These are phyloP conservation scores for Amazona vittata DNA, from an alignment of 2,113 vertebrate genomes.

Conservation along the genomic window DNA sequence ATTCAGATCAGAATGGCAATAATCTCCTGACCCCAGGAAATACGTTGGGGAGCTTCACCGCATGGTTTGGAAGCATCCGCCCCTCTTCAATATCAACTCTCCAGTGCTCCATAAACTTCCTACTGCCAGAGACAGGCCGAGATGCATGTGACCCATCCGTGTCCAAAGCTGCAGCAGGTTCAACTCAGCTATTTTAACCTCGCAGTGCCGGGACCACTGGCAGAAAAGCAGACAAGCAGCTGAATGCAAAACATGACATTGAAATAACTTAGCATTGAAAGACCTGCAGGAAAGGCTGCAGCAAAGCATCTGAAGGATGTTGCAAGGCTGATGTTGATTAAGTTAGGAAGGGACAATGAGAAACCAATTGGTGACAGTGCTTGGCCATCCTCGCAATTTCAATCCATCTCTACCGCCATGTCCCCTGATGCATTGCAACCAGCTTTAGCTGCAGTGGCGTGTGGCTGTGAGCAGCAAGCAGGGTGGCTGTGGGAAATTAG, in stretches of 20 bases:
- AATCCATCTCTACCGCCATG: fast-evolving
- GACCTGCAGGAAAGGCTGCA: not conserved
- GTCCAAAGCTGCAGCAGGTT: not conserved
- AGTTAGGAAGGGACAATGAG: not conserved
- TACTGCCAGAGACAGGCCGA: fast-evolving
- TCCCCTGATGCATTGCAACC: not conserved
- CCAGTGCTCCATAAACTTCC: fast-evolving
- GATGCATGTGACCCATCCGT: not conserved
- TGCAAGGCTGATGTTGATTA: no score
- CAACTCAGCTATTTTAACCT: not conserved
- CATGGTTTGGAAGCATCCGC: not conserved
- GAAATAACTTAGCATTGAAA: not conserved
- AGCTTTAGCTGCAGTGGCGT: not conserved
- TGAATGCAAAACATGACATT: not conserved
- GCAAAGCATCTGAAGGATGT: not conserved
- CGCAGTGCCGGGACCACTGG: not conserved
- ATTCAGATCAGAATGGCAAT: no score
- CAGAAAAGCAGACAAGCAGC: not conserved
- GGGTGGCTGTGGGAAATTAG: not conserved
- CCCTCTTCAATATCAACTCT: fast-evolving
- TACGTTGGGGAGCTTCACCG: fast-evolving
- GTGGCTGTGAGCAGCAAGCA: fast-evolving
- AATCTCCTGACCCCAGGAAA: not conserved
- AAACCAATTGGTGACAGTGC: fast-evolving
- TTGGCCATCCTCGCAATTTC: not conserved